Conservation (phyloP, 2,113 vertebrate species). For the Sylvilagus bachmani region DNA sequence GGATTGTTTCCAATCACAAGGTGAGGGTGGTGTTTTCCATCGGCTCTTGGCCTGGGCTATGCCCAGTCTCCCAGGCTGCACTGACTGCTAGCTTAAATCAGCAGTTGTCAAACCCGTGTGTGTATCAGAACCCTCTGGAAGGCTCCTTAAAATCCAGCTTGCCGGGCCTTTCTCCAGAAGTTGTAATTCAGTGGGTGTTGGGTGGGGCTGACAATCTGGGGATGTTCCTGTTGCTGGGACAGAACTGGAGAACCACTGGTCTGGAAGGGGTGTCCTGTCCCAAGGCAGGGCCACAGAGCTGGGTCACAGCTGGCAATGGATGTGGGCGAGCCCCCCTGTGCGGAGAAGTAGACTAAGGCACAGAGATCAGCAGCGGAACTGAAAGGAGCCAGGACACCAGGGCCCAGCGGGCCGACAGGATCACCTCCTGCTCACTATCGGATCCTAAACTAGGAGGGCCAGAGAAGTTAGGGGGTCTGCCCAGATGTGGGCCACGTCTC, state of each 20-base stretch:
- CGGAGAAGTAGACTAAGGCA: constrained; percentile 78
- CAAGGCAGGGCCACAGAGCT: neutral
- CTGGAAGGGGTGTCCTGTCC: neutral
- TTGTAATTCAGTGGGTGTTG: neutral
- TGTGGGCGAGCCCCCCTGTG: constrained; percentile 49
- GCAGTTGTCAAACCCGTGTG: neutral
- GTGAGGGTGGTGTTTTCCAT: neutral
- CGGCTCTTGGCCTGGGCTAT: neutral
- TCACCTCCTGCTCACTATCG: neutral
- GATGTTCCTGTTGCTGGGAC: neutral
- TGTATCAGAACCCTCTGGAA: neutral
- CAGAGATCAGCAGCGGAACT: constrained; percentile 58
- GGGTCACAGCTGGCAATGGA: constrained; percentile 9
- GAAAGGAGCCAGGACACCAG: constrained; percentile 14
- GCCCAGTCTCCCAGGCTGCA: neutral
- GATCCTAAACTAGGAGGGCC: neutral
- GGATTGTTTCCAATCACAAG: neutral
- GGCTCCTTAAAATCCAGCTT: constrained; percentile 10
- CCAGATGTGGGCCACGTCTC: neutral
- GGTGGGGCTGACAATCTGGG: neutral
- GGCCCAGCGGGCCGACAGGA: neutral
- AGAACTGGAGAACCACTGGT: constrained; percentile 10
- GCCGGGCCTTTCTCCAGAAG: neutral
- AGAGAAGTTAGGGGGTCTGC: neutral
- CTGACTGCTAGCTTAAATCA: neutral